Evolutionary conservation across 2,113 vertebrate genomes (phyloP).

Genomic region (Ammodramus savannarum): DNA sequence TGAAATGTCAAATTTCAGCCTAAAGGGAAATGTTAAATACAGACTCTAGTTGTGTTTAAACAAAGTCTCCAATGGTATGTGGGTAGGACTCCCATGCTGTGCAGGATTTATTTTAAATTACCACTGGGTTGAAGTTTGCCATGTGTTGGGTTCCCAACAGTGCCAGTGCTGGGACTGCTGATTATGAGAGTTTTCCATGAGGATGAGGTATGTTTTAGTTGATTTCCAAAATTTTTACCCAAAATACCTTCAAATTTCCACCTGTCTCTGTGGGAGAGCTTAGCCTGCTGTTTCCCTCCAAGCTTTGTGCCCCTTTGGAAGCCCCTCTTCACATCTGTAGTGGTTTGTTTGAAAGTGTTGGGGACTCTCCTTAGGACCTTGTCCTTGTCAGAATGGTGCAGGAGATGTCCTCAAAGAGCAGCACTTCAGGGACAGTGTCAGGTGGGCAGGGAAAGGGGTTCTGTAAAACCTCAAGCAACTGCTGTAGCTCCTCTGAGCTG

Average conservation of each 20-base stretch:
- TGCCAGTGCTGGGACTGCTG: neutral
- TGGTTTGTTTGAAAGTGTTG: neutral
- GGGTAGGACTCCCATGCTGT: neutral
- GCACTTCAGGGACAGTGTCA: accelerated
- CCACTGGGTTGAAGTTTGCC: neutral
- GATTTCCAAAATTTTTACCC: neutral
- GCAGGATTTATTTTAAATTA: neutral
- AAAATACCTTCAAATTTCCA: neutral
- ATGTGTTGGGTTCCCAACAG: neutral
- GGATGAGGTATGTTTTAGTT: neutral
- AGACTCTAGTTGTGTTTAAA: neutral
- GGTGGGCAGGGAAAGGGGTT: neutral
- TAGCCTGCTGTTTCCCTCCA: neutral
- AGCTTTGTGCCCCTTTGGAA: neutral
- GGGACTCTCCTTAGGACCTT: neutral
- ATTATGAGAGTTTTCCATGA: neutral
- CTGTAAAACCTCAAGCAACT: neutral
- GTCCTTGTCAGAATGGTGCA: accelerated
- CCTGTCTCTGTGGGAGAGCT: neutral
- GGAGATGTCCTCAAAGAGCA: neutral
- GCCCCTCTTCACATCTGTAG: neutral
- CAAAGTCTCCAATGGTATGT: neutral
- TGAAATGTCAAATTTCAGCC: neutral
- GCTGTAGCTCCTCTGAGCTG: neutral
- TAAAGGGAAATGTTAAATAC: neutral